Conservation (phyloP, 2,113 vertebrate species). For the Noturus placidus region DNA sequence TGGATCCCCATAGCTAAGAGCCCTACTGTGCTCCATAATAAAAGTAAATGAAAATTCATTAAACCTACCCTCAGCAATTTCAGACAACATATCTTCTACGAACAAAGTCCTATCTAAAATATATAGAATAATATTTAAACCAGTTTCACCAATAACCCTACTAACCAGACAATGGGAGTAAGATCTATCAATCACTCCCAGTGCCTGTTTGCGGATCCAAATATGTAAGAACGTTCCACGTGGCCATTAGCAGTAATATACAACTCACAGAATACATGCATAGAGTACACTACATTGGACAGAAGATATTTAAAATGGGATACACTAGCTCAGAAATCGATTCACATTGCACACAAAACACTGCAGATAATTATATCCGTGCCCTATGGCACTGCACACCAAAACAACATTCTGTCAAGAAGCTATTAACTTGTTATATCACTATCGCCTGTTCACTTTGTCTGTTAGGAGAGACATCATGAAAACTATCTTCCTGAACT, state of each 20-base stretch:
- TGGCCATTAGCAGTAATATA: neutral
- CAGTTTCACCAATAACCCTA: neutral
- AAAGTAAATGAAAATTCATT: no score
- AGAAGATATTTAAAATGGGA: neutral
- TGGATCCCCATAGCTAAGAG: no score
- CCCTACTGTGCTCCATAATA: no score
- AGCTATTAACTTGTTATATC: no score
- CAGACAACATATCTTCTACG: no score
- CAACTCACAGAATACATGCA: neutral
- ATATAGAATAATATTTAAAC: neutral
- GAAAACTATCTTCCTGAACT: neutral
- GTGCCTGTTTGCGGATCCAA: no score
- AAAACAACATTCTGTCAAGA: no score
- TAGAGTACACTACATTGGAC: neutral
- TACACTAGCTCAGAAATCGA: neutral
- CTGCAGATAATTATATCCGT: neutral
- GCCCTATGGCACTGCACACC: neutral
- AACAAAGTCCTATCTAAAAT: no score
- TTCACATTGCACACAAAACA: neutral
- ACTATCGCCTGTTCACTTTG: no score
- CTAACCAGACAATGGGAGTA: neutral
- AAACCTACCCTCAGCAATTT: no score
- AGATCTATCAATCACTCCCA: neutral
- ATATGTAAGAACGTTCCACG: neutral
- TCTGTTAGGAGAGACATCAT: no score